A percentile compares a stretch with the other conserved stretches of the same genome.
These are phyloP conservation scores for Chesias legatella DNA, from an alignment of 2,888 invertebrate species.

Conservation along the genomic window DNA sequence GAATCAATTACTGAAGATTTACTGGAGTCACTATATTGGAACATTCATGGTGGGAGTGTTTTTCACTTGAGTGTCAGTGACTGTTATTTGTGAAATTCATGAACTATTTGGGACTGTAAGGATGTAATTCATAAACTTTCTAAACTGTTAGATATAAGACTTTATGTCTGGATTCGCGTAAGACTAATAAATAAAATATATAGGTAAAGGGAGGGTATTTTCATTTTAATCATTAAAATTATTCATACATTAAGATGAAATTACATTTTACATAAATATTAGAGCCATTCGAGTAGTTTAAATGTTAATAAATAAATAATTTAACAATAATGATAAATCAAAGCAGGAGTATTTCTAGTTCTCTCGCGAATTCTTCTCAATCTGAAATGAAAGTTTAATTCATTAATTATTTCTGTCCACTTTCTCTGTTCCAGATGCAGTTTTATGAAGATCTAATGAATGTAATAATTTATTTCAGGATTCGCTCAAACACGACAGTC, in stretches of 20 bases:
- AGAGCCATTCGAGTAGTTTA: conserved; percentile 37
- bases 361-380: conserved; percentile 42
- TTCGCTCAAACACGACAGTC: conserved; percentile 54
- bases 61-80: conserved; percentile 78
- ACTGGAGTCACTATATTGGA: conserved; percentile 81
- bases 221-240: conserved; percentile 45
- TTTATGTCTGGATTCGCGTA: conserved; percentile 41
- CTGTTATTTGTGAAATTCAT: conserved; percentile 45
- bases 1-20: conserved; percentile 72
- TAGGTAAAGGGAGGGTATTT: conserved; percentile 63
- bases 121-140: conserved; percentile 17
- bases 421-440: conserved; percentile 77
- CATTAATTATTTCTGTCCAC: conserved; percentile 65
- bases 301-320: conserved; percentile 33
- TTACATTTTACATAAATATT: conserved; percentile 36
- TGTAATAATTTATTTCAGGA: conserved; percentile 54
- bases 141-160: conserved; percentile 26
- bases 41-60: conserved; percentile 83
- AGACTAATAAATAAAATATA: conserved; percentile 60
- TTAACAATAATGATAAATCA: conserved; percentile 31
- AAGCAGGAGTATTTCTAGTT: conserved; percentile 40
- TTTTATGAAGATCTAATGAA: conserved; percentile 63
- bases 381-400: conserved; percentile 62
- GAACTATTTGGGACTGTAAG: conserved; percentile 48
- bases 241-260: conserved; percentile 36